Conservation (phyloP, 2,797 vertebrate species). For the Agapornis canus region DNA sequence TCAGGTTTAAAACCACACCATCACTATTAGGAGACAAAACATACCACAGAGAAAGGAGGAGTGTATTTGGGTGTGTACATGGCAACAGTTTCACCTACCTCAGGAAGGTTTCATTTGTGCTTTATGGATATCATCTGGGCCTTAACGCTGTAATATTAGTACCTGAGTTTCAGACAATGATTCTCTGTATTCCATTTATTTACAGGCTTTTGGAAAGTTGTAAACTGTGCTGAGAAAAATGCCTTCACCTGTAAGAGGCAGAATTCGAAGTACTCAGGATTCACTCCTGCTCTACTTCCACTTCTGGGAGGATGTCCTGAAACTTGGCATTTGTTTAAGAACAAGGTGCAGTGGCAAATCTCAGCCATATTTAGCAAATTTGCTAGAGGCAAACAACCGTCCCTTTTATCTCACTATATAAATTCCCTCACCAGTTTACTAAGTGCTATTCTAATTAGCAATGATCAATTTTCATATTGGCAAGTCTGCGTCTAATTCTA, state of each 20-base stretch:
- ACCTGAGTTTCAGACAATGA: neutral
- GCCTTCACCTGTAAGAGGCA: slow-evolving; percentile 88
- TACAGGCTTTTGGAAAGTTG: slow-evolving; percentile 88
- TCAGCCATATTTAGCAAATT: neutral
- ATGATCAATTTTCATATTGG: neutral
- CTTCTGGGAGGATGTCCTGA: slow-evolving; percentile 84
- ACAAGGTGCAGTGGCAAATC: slow-evolving; percentile 78
- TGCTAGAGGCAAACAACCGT: neutral
- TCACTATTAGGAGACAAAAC: neutral
- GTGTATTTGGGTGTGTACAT: neutral
- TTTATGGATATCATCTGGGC: neutral
- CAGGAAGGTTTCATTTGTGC: neutral
- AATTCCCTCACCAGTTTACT: neutral
- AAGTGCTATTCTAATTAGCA: neutral
- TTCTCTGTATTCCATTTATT: neutral
- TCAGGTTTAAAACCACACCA: neutral
- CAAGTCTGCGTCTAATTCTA: neutral
- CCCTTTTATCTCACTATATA: neutral
- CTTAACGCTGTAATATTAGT: neutral
- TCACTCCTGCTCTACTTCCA: slow-evolving; percentile 66
- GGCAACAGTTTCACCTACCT: neutral
- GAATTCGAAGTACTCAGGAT: slow-evolving; percentile 80
- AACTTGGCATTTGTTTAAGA: slow-evolving; percentile 84
- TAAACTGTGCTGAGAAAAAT: slow-evolving; percentile 85
- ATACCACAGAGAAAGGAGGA: neutral